Conservation (phyloP, 2,797 vertebrate species). For the Chiloscyllium punctatum region DNA sequence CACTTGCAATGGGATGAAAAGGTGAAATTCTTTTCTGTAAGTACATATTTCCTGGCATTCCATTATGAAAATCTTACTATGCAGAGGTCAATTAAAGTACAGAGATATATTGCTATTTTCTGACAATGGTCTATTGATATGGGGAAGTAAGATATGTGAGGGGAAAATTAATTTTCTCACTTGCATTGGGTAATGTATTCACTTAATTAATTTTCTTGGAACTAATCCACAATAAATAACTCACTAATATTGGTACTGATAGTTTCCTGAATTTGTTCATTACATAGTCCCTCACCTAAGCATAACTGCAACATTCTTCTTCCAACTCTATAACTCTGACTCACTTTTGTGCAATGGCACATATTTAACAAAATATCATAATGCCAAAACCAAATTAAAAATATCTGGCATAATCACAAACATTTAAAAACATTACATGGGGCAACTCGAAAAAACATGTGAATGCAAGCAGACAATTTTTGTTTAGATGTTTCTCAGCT, state of each 20-base stretch:
- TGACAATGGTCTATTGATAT: not conserved
- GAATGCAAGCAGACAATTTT: not conserved
- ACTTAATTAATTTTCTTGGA: not conserved
- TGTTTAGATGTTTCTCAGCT: not conserved
- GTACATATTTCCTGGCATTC: not conserved
- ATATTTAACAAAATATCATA: not conserved
- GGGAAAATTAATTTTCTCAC: not conserved
- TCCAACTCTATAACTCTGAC: not conserved
- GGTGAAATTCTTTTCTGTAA: not conserved
- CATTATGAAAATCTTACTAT: not conserved
- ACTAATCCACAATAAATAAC: not conserved
- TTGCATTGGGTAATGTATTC: not conserved
- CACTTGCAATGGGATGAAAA: not conserved
- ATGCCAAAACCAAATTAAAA: not conserved
- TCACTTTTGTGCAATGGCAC: not conserved
- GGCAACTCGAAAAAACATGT: not conserved
- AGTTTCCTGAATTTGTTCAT: not conserved
- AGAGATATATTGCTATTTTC: not conserved
- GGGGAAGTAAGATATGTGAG: not conserved
- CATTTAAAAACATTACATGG: not conserved
- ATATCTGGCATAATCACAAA: not conserved
- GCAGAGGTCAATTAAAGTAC: not conserved
- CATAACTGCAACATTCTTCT: not conserved
- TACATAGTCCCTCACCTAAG: not conserved
- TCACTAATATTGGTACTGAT: not conserved